Percentiles rank a stretch among this genome's conserved stretches.
phyloP scores from a whole-genome alignment of 2,113 vertebrate species.

The Capra hircus region DNA sequence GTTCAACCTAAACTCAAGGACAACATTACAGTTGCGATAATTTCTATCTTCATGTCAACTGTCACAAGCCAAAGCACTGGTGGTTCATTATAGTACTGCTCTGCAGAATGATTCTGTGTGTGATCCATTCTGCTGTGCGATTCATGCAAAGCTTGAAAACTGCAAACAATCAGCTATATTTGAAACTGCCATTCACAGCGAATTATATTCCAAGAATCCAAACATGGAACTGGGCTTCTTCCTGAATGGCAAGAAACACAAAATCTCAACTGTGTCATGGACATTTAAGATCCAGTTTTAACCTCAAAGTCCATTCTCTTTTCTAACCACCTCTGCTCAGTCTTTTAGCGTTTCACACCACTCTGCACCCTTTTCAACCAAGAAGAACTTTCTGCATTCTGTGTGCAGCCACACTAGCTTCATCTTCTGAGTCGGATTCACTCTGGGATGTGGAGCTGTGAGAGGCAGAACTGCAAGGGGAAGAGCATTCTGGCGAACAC shows the following conservation, averaged over 20 bases:
- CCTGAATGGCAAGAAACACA: background rate
- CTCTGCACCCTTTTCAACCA: conserved; percentile 79
- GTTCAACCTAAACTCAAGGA: background rate
- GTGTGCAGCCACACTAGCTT: conserved; percentile 89
- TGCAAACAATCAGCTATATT: background rate
- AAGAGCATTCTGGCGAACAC: conserved; percentile 90
- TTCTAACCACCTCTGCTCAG: background rate
- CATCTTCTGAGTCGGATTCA: conserved; percentile 95
- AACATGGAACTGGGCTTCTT: background rate
- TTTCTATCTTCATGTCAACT: background rate
- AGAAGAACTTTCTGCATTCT: conserved; percentile 97
- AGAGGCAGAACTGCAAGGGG: conserved; percentile 94
- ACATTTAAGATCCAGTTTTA: background rate
- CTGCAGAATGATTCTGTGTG: background rate
- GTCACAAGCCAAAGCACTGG: background rate
- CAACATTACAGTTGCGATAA: background rate
- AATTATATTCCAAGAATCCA: conserved; percentile 21
- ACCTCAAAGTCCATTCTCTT: conserved; percentile 16
- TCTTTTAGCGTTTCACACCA: conserved; percentile 1
- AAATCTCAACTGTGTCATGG: background rate
- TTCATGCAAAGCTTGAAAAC: conserved; percentile 12
- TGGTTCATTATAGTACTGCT: background rate
- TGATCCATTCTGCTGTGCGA: background rate
- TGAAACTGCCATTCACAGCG: background rate
- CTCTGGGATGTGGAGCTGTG: conserved; percentile 96